Evolutionary conservation across 1,140 invertebrate species (phyloP), one percentile per base, ranked within the genome.

Genomic region (Eulimnadia texana): DNA sequence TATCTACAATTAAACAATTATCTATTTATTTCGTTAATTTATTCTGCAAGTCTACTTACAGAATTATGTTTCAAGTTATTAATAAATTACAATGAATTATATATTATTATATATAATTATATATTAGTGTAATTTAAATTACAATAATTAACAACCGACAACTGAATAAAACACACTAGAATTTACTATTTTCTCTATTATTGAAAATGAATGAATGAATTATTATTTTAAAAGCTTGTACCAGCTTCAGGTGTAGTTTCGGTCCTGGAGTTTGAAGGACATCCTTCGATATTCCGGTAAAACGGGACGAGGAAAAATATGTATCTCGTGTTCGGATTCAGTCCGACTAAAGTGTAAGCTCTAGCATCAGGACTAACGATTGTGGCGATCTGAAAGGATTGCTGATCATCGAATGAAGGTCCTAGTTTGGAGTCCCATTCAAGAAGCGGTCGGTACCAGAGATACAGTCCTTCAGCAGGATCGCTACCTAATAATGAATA

Each of bases 251-350:
- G 71, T 1, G 86, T 87, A 29, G 79, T 80, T 0, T 81, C 79
- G 10, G 82, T 70, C 67, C 82, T 80, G 1, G 84, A 83, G 70
- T 87, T 88, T 20, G 83, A 86, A 3, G 89, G 89, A 65, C 84
- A 82, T 0, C 90, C 89, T 66, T 90, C 86, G 16, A 92, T 80
- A 3, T 80, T 84, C 65, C 86, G 85, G 71, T 84, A 89, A 73
- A 86, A 93, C 50, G 89, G 88, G 16, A 88, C 84, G 20, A 92
- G 76, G 66, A 92, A 91, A 67, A 91, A 87, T 72, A 92, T 87
- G 69, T 93, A 93, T 67, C 84, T 84, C 9, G 85, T 89, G 68
- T 81, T 90, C 66, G 91, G 90, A 58, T 83, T 80, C 20, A 94
- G 73, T 67, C 84, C 84, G 3, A 78, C 78, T 1, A 92, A 74